Base-by-base conservation (phyloP, 2,888 invertebrate species). In the Andrena chrysosceles region DNA sequence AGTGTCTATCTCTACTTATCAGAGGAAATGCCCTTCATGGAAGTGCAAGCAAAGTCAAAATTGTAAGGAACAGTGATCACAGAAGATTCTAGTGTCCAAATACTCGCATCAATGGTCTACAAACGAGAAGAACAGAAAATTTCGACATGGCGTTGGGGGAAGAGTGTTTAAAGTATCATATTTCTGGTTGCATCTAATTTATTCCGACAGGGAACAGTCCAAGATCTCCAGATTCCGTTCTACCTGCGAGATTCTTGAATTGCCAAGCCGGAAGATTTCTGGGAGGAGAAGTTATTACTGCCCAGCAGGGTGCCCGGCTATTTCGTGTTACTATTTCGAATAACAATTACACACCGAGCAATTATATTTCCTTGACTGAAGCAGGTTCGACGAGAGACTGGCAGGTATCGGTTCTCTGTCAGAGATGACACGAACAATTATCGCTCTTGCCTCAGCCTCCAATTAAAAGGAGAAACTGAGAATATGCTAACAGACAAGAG, bases 281-380 rank as follows among this genome's bases (percentile, higher is more conserved):
- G 83, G 85, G 85, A 80, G 89, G 85, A 85, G 86, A 88, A 87
- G 90, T 91, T 89, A 90, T 91, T 91, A 90, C 87, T 69, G 69
- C 82, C 13, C 90, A 81, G 89, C 88, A 81, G 91, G 91, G 89
- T 85, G 85, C 78, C 89, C 75, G 85, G 84, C 85, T 89, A 87
- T 88, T 90, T 87, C 85, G 79, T 85, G 86, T 88, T 89, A 81
- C 86, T 86, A 85, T 86, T 85, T 85, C 86, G 86, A 85, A 87
- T 85, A 91, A 90, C 89, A 89, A 89, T 90, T 88, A 88, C 80
- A 85, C 72, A 77, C 62, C 64, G 76, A 70, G 76, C 74, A 84
- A 81, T 84, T 84, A 69, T 84, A 82, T 77, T 81, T 83, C 70
- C 56, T 33, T 49, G 64, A 23, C 54, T 62, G 76, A 64, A 49